A percentile compares a stretch with the other conserved stretches of the same genome.
Evolutionary conservation across 2,797 vertebrate species (phyloP).

Genomic region (Fistularia tabacaria): DNA sequence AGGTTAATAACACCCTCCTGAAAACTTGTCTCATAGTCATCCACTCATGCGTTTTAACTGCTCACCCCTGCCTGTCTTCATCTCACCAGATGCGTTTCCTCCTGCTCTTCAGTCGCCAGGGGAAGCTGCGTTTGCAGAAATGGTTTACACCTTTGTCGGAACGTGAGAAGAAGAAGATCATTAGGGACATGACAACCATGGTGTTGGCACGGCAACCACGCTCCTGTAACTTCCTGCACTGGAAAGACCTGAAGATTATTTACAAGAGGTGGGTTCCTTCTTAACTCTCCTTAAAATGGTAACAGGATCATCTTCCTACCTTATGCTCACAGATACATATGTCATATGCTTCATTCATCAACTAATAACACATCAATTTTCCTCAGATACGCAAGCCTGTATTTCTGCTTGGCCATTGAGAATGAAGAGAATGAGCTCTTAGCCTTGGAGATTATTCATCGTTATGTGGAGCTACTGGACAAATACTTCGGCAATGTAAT

Average conservation of each 20-base stretch:
- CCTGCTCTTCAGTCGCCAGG: constrained; percentile 97
- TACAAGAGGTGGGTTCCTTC: constrained; percentile 86
- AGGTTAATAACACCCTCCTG: constrained; percentile 24
- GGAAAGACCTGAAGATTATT: constrained; percentile 96
- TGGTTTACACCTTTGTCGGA: constrained; percentile 90
- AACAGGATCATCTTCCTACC: neutral
- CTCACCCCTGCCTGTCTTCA: constrained; percentile 9
- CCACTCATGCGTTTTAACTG: neutral
- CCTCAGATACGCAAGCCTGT: constrained; percentile 93
- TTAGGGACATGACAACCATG: constrained; percentile 88
- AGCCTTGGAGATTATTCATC: constrained; percentile 91
- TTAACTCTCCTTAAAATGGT: neutral
- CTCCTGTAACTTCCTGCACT: constrained; percentile 93
- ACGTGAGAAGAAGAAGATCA: constrained; percentile 93
- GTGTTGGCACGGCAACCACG: constrained; percentile 87
- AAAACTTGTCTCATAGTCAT: neutral
- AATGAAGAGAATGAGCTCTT: constrained; percentile 92
- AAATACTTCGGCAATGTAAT: constrained; percentile 97
- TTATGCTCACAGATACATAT: neutral
- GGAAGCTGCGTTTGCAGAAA: constrained; percentile 94
- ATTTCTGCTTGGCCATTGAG: constrained; percentile 94
- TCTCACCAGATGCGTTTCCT: constrained; percentile 88
- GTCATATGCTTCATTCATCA: neutral
- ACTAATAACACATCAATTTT: constrained; percentile 1
- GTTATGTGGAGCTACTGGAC: constrained; percentile 96